Evolutionary conservation across 2,797 vertebrate genomes (phyloP), one percentile per base, ranked within the genome.

Genomic region (Sebastes minor): DNA sequence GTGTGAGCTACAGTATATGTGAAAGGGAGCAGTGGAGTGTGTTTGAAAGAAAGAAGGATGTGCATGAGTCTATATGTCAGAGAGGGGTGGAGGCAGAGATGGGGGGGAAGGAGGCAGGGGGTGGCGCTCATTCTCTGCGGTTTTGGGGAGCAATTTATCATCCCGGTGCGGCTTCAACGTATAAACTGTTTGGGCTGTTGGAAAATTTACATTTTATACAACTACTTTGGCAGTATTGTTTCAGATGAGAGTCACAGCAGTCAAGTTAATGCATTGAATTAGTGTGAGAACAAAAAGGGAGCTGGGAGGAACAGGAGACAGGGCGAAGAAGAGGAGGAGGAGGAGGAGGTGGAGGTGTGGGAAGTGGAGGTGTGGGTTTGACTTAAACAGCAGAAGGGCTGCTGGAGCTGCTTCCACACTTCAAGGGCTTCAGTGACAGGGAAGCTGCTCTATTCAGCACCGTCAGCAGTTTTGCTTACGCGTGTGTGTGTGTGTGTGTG

Each of bases 361-460:
- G 78, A 38, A 61, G 77, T 18, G 72, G 80, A 85, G 89, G 86
- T 79, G 88, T 73, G 68, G 71, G 84, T 82, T 86, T 42, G 86
- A 90, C 86, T 92, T 80, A 74, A 92, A 88, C 89, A 89, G 87
- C 88, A 89, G 84, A 92, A 91, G 89, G 89, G 77, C 88, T 88
- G 88, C 87, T 84, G 74, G 87, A 86, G 87, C 91, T 81, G 86
- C 88, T 92, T 94, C 92, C 88, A 94, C 91, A 94, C 94, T 94
- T 95, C 91, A 94, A 95, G 93, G 93, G 91, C 93, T 94, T 91
- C 61, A 84, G 92, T 93, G 94, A 94, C 92, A 93, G 90, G 86
- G 79, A 90, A 87, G 91, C 91, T 89, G 89, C 89, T 89, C 80
- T 33, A 8, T 93, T 91, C 91, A 85, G 90, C 92, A 89, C 75